Evolutionary conservation across 1,140 invertebrate species (phyloP), one percentile per base, ranked within the genome.

Genomic region (Diorhabda carinulata): DNA sequence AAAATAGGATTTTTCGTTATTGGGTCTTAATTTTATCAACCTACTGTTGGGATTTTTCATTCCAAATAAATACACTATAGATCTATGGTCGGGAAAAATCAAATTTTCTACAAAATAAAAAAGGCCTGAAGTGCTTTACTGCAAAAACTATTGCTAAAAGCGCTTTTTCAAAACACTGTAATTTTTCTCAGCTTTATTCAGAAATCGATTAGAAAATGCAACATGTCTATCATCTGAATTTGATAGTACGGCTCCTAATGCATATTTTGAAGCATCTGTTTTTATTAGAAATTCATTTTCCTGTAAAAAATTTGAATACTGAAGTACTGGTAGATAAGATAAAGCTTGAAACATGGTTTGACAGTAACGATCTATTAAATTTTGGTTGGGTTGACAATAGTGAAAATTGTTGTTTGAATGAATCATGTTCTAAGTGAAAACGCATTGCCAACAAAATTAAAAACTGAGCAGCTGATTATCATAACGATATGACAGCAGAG

Each of bases 261-360:
- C 61, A 40, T 42, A 62, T 43, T 62, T 62, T 7, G 42, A 62
- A 5, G 9, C 61, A 62, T 62, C 61, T 5, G 61, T 62, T 42
- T 43, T 40, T 67, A 72, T 9, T 43, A 62, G 66, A 67, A 72
- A 69, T 57, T 61, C 47, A 42, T 68, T 61, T 5, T n/a, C 25
- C 65, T 61, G n/a, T 0, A 70, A 56, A 65, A 80, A 81, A 66
- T 81, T 74, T 2, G 82, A 79, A 59, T 80, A 82, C 72, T 73
- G 72, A 5, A 82, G 56, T 0, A 82, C 61, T 5, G 78, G 81
- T 4, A 76, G 70, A 60, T 75, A 78, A 42, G 73, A 79, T 44
- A 76, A 68, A 41, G 63, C 72, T 25, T 61, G 57, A 25, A 25
- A 25, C 25, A 25, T 25, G 25, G 25, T 25, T 25, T 25, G 25